Percentiles rank a stretch among this genome's conserved stretches.
Conservation (phyloP, 1,140 invertebrate genomes). For the Drosophila nannoptera region DNA sequence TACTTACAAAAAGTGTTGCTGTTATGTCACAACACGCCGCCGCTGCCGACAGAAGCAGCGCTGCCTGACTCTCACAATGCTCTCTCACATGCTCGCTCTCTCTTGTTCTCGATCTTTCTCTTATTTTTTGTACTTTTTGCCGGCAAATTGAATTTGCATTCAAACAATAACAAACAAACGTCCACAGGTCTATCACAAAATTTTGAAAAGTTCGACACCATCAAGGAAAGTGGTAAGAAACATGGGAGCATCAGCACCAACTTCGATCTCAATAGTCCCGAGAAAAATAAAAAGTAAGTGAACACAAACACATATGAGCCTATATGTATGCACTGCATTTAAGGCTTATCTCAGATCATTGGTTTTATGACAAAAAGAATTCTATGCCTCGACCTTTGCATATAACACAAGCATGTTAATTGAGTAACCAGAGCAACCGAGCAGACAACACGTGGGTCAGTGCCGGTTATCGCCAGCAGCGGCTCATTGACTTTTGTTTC, state of each 20-base stretch:
- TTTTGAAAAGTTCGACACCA: slow-evolving; percentile 79
- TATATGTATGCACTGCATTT: slow-evolving; percentile 15
- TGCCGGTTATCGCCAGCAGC: slow-evolving; percentile 57
- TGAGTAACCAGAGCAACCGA: slow-evolving; percentile 27
- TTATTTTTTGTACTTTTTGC: slow-evolving; percentile 54
- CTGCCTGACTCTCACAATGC: slow-evolving; percentile 1
- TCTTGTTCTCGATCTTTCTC: slow-evolving; percentile 35
- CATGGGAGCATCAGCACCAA: slow-evolving; percentile 43
- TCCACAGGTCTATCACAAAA: slow-evolving; percentile 79
- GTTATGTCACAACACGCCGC: slow-evolving; percentile 68
- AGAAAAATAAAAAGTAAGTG: slow-evolving; percentile 72
- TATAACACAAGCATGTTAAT: slow-evolving; percentile 60
- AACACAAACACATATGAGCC: slow-evolving; percentile 6
- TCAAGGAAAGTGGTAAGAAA: slow-evolving; percentile 69
- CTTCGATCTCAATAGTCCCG: slow-evolving; percentile 74
- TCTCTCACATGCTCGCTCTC: slow-evolving; percentile 12
- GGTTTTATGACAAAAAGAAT: slow-evolving; percentile 43
- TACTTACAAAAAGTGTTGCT: slow-evolving; percentile 47
- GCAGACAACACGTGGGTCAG: slow-evolving; percentile 60
- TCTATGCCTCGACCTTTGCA: slow-evolving; percentile 46
- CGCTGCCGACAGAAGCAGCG: slow-evolving; percentile 32
- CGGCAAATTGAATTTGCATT: slow-evolving; percentile 56
- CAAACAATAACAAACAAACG: slow-evolving; percentile 36
- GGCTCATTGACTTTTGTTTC: slow-evolving; percentile 43
- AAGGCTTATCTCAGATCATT: slow-evolving; percentile 52